Conservation (phyloP, 23 tunicate genomes). For the Styela clava region DNA sequence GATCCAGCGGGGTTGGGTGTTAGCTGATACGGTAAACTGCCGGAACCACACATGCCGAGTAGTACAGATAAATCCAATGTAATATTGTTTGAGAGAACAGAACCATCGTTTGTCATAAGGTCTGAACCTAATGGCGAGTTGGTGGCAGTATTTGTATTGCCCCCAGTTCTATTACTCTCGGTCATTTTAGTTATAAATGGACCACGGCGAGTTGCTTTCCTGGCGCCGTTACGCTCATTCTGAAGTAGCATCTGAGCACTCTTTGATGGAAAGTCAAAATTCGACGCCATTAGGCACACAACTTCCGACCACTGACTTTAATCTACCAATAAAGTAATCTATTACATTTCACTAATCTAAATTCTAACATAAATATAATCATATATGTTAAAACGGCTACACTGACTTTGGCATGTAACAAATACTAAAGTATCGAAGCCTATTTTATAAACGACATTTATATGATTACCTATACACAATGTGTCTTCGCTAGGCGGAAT, state of each 20-base stretch:
- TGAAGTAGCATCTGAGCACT: background rate
- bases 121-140: too few species aligned
- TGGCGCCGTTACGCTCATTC: background rate
- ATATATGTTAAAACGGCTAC: too few species aligned
- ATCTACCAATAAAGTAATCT: too few species aligned
- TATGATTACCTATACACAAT: too few species aligned
- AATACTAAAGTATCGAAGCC: too few species aligned
- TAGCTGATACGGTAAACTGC: background rate
- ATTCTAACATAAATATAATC: too few species aligned
- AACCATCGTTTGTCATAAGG: background rate
- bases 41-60: background rate
- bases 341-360: too few species aligned
- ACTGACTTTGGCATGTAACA: too few species aligned
- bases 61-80: background rate
- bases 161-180: background rate
- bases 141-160: too few species aligned
- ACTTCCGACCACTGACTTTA: too few species aligned
- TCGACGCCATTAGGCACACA: background rate
- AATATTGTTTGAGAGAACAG: background rate
- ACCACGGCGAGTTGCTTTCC: background rate
- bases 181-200: background rate
- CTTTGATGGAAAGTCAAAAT: background rate
- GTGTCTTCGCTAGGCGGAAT: too few species aligned
- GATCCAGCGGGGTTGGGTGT: background rate
- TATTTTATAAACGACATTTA: too few species aligned